Evolutionary conservation across 2,113 vertebrate species (phyloP).

Genomic region (Charadrius vociferus): DNA sequence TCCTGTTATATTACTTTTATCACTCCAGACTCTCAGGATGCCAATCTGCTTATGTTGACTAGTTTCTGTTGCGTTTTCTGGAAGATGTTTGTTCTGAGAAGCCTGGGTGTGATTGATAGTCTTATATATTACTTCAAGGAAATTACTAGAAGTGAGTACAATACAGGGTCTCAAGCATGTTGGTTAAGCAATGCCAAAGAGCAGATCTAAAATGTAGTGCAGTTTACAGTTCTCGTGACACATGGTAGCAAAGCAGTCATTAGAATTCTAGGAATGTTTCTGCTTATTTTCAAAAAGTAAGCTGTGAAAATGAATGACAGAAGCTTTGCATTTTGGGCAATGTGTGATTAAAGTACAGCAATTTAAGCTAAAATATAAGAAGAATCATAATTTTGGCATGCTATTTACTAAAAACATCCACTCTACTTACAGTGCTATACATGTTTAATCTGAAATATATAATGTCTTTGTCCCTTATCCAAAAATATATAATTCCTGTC

Average conservation of each 20-base stretch:
- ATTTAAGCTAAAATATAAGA: neutral
- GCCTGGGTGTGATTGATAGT: neutral
- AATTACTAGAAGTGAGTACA: neutral
- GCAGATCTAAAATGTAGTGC: neutral
- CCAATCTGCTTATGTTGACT: slow-evolving; percentile 9
- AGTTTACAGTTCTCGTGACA: neutral
- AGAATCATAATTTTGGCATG: neutral
- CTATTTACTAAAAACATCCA: neutral
- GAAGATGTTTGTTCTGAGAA: neutral
- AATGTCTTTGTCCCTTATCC: neutral
- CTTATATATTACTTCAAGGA: neutral
- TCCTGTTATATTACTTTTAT: neutral
- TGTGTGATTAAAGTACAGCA: slow-evolving; percentile 5
- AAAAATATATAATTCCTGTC: rapidly evolving
- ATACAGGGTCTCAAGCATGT: neutral
- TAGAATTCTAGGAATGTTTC: slow-evolving; percentile 7
- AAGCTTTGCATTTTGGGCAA: slow-evolving; percentile 13
- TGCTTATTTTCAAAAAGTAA: neutral
- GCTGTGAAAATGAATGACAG: neutral
- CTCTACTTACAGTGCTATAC: neutral
- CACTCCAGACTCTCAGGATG: neutral
- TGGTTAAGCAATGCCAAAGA: neutral
- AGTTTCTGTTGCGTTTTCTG: slow-evolving; percentile 19
- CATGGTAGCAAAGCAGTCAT: neutral
- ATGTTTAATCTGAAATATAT: neutral